A percentile compares a stretch with the other conserved stretches of the same genome.
Conservation (phyloP, 2,888 invertebrate species). For the Plebejus argus region DNA sequence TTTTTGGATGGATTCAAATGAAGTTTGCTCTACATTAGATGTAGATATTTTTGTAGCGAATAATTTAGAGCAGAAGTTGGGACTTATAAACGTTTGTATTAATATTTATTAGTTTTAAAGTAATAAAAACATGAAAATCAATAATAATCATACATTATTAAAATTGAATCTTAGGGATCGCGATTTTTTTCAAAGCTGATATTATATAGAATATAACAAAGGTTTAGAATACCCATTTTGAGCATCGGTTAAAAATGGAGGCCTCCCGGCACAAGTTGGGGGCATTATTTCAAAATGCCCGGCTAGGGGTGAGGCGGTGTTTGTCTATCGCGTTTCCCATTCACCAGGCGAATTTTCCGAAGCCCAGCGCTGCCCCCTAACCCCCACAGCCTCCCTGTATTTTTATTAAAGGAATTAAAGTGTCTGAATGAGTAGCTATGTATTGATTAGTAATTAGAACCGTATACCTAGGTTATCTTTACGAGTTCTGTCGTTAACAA, state of each 20-base stretch:
- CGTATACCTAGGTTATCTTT: slow-evolving; percentile 43
- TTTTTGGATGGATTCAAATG: neutral
- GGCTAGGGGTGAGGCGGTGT: slow-evolving; percentile 66
- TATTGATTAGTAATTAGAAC: slow-evolving; percentile 70
- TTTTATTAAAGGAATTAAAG: slow-evolving; percentile 79
- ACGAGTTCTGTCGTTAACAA: neutral
- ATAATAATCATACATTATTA: no score
- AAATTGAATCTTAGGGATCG: neutral
- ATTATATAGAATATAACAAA: slow-evolving; percentile 37
- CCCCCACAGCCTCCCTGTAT: slow-evolving; percentile 66
- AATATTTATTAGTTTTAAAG: neutral
- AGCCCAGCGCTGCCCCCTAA: slow-evolving; percentile 68
- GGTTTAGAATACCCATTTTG: slow-evolving; percentile 44
- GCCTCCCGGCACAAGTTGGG: slow-evolving; percentile 52
- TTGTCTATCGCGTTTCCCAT: slow-evolving; percentile 80
- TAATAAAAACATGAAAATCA: no score
- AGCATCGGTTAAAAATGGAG: slow-evolving; percentile 48
- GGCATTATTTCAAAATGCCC: slow-evolving; percentile 77
- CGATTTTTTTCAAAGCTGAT: slow-evolving; percentile 24
- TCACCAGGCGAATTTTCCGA: slow-evolving; percentile 79
- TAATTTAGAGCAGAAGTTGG: neutral
- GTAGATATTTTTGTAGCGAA: no score
- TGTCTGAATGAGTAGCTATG: slow-evolving; percentile 69
- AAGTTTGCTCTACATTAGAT: neutral
- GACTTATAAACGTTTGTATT: neutral